Conservation (phyloP, 2,797 vertebrate genomes). For the Iguana delicatissima region DNA sequence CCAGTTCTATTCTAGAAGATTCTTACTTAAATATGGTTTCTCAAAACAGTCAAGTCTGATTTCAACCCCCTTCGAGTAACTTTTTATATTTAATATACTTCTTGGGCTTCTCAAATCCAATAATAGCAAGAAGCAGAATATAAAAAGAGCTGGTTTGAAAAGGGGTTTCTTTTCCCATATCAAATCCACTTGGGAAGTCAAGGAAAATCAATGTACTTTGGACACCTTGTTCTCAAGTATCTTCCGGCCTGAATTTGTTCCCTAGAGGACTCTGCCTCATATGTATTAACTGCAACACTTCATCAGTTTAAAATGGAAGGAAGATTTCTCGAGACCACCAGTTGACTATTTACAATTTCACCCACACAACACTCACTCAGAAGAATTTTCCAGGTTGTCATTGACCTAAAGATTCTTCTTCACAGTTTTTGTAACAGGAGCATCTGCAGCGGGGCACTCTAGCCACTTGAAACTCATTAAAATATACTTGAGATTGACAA, state of each 20-base stretch:
- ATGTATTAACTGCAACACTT: constrained; percentile 13
- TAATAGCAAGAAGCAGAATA: not conserved
- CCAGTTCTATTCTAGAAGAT: not conserved
- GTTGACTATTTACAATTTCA: constrained; percentile 58
- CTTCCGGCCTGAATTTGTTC: constrained; percentile 12
- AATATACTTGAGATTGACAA: constrained; percentile 82
- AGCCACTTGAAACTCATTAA: constrained; percentile 84
- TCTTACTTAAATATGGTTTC: not conserved
- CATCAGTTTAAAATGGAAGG: constrained; percentile 26
- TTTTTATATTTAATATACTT: not conserved
- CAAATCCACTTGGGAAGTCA: not conserved
- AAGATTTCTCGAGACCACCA: constrained; percentile 28
- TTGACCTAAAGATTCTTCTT: constrained; percentile 71
- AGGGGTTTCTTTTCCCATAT: not conserved
- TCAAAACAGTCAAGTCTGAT: not conserved
- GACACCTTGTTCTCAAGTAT: constrained; percentile 14
- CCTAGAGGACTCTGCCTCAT: constrained; percentile 12
- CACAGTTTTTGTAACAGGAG: constrained; percentile 70
- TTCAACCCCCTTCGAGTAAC: not conserved
- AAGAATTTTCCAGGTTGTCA: constrained; percentile 67
- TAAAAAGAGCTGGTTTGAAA: not conserved
- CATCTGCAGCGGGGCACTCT: constrained; percentile 76
- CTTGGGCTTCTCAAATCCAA: constrained; percentile 9
- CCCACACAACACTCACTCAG: constrained; percentile 60
- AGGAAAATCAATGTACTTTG: not conserved